Conservation (phyloP, 2,888 invertebrate species). For the Uloborus plumipes region DNA sequence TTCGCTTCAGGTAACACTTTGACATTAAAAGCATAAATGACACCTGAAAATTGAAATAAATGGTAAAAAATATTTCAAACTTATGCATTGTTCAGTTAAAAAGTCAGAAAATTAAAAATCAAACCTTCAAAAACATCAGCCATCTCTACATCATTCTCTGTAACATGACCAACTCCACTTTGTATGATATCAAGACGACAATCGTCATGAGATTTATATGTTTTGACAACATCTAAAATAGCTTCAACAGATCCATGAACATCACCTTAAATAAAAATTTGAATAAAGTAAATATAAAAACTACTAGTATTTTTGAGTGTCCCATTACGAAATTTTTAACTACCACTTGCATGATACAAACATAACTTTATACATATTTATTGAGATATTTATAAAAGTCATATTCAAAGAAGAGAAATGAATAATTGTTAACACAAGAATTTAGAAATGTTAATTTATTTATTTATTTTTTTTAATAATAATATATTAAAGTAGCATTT, state of each 20-base stretch:
- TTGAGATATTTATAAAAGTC: too few relatives aligned
- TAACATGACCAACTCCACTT: constrained; percentile 90
- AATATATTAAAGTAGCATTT: too few relatives aligned
- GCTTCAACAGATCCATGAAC: constrained; percentile 98
- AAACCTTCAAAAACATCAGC: constrained; percentile 80
- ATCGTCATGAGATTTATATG: constrained; percentile 80
- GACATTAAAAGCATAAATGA: constrained; percentile 92
- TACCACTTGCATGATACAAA: too few relatives aligned
- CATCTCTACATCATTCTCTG: constrained; percentile 85
- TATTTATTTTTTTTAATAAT: too few relatives aligned
- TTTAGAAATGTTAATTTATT: too few relatives aligned
- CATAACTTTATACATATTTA: too few relatives aligned
- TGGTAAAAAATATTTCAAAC: not conserved
- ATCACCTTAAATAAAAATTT: constrained; percentile 77
- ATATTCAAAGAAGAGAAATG: too few relatives aligned
- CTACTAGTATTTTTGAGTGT: too few relatives aligned
- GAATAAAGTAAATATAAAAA: too few relatives aligned
- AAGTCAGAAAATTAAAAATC: constrained; percentile 17
- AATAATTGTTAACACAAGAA: too few relatives aligned
- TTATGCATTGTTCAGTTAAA: not conserved
- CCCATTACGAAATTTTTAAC: too few relatives aligned
- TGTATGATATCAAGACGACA: constrained; percentile 89
- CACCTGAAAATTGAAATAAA: constrained; percentile 74
- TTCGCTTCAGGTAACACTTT: constrained; percentile 70
- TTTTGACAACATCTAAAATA: constrained; percentile 88